These are phyloP conservation scores for Crossocerus cetratus DNA, from an alignment of 2,888 invertebrate genomes.

Conservation along the genomic window DNA sequence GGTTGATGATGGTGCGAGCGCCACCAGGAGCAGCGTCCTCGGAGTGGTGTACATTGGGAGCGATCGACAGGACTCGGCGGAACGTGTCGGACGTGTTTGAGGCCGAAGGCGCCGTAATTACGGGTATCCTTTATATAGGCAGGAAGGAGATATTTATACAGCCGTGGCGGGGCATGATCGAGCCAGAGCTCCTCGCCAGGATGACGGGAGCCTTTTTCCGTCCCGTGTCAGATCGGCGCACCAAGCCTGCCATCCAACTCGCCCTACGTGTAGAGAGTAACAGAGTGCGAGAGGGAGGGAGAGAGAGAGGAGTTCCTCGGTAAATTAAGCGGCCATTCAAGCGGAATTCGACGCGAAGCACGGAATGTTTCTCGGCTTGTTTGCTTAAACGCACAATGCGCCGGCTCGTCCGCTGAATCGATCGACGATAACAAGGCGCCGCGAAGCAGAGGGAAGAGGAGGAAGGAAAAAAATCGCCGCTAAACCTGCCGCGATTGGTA, in stretches of 20 bases:
- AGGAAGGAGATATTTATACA: slow-evolving; percentile 75
- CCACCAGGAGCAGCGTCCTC: slow-evolving; percentile 2
- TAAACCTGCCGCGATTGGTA: slow-evolving; percentile 35
- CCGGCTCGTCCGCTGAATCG: slow-evolving; percentile 46
- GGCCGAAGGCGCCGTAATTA: slow-evolving; percentile 71
- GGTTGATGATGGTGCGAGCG: slow-evolving; percentile 7
- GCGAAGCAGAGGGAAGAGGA: slow-evolving; percentile 29
- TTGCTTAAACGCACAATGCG: slow-evolving; percentile 55
- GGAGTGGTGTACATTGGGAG: slow-evolving; percentile 7
- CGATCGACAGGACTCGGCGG: slow-evolving; percentile 45
- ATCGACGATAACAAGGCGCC: slow-evolving; percentile 38
- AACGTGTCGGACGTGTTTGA: slow-evolving; percentile 63
- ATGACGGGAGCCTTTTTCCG: slow-evolving; percentile 69
- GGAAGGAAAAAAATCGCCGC: slow-evolving; percentile 20
- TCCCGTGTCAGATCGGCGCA: slow-evolving; percentile 39
- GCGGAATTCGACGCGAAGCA: slow-evolving; percentile 38
- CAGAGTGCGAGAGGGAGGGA: not conserved
- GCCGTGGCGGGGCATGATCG: slow-evolving; percentile 72
- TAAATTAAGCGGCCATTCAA: slow-evolving; percentile 59
- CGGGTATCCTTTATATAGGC: slow-evolving; percentile 72
- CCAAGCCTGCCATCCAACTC: slow-evolving; percentile 1
- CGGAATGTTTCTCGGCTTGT: slow-evolving; percentile 53
- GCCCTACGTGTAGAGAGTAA: no score
- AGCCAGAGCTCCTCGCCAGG: slow-evolving; percentile 67
- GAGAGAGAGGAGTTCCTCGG: slow-evolving; percentile 8